A percentile compares a stretch with the other conserved stretches of the same genome.
phyloP scores from a whole-genome alignment of 2,888 invertebrate genomes.

The Phragmatobia fuliginosa region DNA sequence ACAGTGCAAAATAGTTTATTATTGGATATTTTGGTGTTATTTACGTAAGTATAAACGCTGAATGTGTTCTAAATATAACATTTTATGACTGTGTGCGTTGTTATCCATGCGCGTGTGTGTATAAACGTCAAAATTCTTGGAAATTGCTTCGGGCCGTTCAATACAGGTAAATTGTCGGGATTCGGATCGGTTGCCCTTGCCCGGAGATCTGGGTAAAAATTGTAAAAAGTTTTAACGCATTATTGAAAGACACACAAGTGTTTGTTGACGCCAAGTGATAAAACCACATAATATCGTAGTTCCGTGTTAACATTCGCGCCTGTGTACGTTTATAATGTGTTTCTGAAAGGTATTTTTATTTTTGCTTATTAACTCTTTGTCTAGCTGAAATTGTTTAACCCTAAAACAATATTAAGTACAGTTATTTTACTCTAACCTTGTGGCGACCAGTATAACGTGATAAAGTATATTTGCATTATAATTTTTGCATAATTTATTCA shows the following conservation, averaged over 20 bases:
- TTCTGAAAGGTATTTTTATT: slow-evolving; percentile 2
- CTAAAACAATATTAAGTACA: background rate
- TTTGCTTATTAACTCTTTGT: background rate
- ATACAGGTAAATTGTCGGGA: slow-evolving; percentile 47
- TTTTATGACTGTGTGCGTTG: slow-evolving; percentile 60
- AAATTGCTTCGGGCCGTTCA: slow-evolving; percentile 65
- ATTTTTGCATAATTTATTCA: background rate
- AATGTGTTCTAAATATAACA: slow-evolving; percentile 72
- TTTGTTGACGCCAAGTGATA: slow-evolving; percentile 12
- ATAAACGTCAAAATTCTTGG: slow-evolving; percentile 75
- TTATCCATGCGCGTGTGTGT: slow-evolving; percentile 60
- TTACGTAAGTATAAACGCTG: slow-evolving; percentile 39
- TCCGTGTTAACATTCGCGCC: background rate
- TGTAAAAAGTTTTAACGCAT: background rate
- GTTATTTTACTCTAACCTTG: background rate
- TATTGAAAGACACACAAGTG: slow-evolving; percentile 33
- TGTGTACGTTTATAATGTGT: slow-evolving; percentile 1
- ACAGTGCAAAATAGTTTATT: slow-evolving; percentile 32
- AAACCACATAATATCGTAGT: background rate
- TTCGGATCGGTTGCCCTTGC: too few relatives aligned
- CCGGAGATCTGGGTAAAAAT: slow-evolving; percentile 22
- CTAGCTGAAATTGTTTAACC: background rate
- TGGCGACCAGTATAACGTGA: background rate
- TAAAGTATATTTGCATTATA: background rate
- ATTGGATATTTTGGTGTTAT: slow-evolving; percentile 24